These are phyloP conservation scores for Pristionchus mayeri DNA, from an alignment of 2,888 invertebrate genomes.

Conservation along the genomic window DNA sequence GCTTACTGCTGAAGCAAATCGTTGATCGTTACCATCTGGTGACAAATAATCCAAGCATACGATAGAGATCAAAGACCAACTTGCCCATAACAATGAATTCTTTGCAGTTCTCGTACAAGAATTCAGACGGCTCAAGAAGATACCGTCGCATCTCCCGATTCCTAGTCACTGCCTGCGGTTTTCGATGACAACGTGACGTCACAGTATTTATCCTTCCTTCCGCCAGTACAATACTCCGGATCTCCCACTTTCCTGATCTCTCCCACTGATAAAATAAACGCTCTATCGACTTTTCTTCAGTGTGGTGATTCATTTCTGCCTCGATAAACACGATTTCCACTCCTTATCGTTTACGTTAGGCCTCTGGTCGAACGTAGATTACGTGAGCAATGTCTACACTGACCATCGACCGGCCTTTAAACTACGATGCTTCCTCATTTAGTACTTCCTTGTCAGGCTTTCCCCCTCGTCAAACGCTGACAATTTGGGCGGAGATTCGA, in stretches of 20 bases:
- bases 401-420: neutral
- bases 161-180: conserved; percentile 28
- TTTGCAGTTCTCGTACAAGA: conserved; percentile 15
- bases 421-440: neutral
- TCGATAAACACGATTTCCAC: neutral
- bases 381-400: neutral
- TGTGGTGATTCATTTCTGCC: too few species aligned
- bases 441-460: conserved; percentile 17
- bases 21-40: neutral
- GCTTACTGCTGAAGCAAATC: neutral
- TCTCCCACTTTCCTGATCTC: conserved; percentile 11
- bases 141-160: neutral
- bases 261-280: neutral
- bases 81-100: neutral
- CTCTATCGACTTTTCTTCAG: too few species aligned
- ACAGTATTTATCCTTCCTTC: neutral
- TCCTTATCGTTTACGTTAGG: neutral
- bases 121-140: neutral
- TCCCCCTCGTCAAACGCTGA: neutral
- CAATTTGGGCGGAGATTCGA: neutral
- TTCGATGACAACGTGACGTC: conserved; percentile 21
- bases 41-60: neutral
- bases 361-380: too few species aligned
- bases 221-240: neutral
- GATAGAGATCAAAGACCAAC: neutral